Evolutionary conservation across 2,888 invertebrate genomes (phyloP).

Genomic region (Punctoribates punctum): DNA sequence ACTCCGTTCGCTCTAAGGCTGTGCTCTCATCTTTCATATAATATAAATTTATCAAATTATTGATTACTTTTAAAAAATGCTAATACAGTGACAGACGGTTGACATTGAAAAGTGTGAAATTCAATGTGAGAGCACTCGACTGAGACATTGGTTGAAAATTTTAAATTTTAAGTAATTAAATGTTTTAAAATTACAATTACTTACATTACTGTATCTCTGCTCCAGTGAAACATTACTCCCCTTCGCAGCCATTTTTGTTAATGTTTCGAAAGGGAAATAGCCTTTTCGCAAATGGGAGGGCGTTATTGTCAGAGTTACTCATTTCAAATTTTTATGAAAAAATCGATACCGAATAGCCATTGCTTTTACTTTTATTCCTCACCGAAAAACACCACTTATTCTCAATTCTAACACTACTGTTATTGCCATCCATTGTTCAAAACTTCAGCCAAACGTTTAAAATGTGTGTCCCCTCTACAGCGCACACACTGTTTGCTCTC

Average conservation of each 20-base stretch:
- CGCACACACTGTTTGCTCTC: neutral
- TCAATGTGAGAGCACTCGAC: neutral
- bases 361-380: constrained; percentile 31
- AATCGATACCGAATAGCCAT: constrained; percentile 34
- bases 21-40: constrained; percentile 33
- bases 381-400: constrained; percentile 4
- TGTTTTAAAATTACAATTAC: constrained; percentile 3
- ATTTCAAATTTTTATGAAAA: constrained; percentile 35
- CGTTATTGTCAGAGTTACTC: constrained; percentile 38
- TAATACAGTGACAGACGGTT: neutral
- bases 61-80: constrained; percentile 32
- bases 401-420: constrained; percentile 10
- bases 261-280: constrained; percentile 34
- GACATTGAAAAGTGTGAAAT: neutral
- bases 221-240: constrained; percentile 29
- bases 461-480: neutral
- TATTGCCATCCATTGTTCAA: constrained; percentile 36
- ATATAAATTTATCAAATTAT: constrained; percentile 38
- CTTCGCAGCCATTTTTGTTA: constrained; percentile 37
- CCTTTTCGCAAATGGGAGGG: constrained; percentile 38
- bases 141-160: neutral
- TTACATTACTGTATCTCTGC: constrained; percentile 23
- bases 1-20: constrained; percentile 19
- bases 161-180: neutral
- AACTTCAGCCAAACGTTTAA: neutral